Conservation (phyloP, 2,888 invertebrate species). For the Nemotelus nigrinus region DNA sequence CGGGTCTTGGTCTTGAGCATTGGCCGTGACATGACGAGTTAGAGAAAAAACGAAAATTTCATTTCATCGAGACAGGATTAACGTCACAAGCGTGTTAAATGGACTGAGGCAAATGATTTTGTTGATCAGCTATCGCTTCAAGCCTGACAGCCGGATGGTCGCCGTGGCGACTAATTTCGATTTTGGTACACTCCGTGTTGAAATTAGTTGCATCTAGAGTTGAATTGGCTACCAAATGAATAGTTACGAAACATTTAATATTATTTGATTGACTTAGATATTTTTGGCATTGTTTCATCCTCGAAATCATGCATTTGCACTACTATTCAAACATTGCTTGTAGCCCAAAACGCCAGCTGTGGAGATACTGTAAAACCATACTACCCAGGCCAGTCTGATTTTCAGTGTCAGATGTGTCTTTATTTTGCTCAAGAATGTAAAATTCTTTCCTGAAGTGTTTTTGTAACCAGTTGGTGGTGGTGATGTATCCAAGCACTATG, state of each 20-base stretch:
- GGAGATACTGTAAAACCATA: too few species aligned
- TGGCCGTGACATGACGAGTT: constrained; percentile 8
- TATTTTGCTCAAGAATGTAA: not conserved
- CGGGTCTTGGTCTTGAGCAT: constrained; percentile 24
- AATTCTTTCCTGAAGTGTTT: not conserved
- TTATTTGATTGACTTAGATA: too few species aligned
- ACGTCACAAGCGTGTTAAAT: constrained; percentile 66
- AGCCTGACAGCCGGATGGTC: constrained; percentile 16
- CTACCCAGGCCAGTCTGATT: too few species aligned
- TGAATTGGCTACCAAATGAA: not conserved
- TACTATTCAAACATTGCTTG: too few species aligned
- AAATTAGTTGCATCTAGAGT: not conserved
- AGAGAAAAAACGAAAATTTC: constrained; percentile 58
- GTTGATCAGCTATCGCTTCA: constrained; percentile 46
- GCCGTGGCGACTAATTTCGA: not conserved
- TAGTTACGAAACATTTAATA: too few species aligned
- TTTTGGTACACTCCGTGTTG: not conserved
- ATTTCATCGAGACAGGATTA: constrained; percentile 66
- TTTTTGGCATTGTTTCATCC: too few species aligned
- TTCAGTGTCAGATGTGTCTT: too few species aligned
- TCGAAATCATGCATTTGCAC: too few species aligned
- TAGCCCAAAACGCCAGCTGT: too few species aligned
- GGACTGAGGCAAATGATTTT: constrained; percentile 60
- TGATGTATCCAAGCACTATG: too few species aligned
- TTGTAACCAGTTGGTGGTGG: not conserved